phyloP scores from a whole-genome alignment of 2,888 invertebrate species.

The Mesorhabditis sp. region DNA sequence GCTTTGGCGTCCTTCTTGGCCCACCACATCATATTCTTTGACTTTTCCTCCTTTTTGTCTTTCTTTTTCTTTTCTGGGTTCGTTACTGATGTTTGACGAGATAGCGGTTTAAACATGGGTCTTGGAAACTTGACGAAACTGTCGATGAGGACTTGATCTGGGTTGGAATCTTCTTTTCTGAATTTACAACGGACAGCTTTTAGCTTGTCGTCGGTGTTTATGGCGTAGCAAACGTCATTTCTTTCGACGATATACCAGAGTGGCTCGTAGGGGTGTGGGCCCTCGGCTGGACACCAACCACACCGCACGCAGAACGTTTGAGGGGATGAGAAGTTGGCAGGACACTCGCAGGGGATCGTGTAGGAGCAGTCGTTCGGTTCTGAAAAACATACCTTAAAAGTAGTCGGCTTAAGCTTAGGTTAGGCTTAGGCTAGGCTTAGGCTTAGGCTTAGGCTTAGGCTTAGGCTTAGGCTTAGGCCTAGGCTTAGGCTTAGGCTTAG shows the following conservation, averaged over 20 bases:
- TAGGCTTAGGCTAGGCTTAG: too few relatives aligned
- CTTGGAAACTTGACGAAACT: background rate
- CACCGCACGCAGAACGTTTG: background rate
- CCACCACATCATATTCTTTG: background rate
- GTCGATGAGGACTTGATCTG: slow-evolving; percentile 2
- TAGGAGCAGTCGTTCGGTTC: background rate
- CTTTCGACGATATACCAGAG: slow-evolving; percentile 5
- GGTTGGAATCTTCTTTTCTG: background rate
- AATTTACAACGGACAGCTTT: background rate
- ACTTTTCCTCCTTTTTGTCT: background rate
- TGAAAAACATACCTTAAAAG: background rate
- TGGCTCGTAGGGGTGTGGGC: slow-evolving; percentile 2
- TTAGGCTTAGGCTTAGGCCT: too few relatives aligned
- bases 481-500: too few relatives aligned
- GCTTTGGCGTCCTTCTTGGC: background rate
- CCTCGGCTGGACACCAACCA: background rate
- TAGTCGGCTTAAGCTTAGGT: background rate
- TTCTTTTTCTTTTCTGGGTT: background rate
- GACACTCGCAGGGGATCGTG: background rate
- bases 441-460: too few relatives aligned
- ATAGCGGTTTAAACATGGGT: background rate
- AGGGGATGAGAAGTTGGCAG: background rate
- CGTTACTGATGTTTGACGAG: background rate
- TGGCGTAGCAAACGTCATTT: background rate
- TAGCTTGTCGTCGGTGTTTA: background rate